These are phyloP conservation scores for Fregetta grallaria DNA, from an alignment of 2,113 vertebrate genomes.

Conservation along the genomic window DNA sequence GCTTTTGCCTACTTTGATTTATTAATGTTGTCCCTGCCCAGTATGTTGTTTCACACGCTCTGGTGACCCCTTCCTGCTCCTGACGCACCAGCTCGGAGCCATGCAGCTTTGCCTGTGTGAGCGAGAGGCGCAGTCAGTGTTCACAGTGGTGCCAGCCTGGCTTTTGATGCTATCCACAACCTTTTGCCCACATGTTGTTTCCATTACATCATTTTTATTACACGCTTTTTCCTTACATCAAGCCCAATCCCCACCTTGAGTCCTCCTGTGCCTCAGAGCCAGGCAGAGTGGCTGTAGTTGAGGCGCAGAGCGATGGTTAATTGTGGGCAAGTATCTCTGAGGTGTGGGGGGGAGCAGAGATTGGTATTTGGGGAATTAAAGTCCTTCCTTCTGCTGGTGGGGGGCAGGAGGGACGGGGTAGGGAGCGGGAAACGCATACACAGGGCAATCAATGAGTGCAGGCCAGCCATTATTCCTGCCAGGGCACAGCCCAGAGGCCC, in stretches of 20 bases:
- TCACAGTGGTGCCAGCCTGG: neutral
- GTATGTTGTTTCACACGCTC: neutral
- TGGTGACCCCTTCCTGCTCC: neutral
- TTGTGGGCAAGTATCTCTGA: neutral
- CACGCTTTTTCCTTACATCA: neutral
- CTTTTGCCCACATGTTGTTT: neutral
- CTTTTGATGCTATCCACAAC: neutral
- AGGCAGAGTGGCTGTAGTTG: neutral
- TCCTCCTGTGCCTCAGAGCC: neutral
- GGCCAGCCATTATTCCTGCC: neutral
- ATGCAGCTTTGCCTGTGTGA: neutral
- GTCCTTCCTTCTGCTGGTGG: neutral
- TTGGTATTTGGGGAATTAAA: neutral
- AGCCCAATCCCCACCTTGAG: neutral
- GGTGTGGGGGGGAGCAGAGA: neutral
- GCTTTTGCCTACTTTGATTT: neutral
- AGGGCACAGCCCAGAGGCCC: neutral
- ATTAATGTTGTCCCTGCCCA: neutral
- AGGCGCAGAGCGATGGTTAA: neutral
- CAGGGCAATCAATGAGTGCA: rapidly evolving
- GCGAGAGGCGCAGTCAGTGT: rapidly evolving
- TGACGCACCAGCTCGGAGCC: neutral
- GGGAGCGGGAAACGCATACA: neutral
- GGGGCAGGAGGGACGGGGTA: neutral
- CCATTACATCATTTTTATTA: slow-evolving; percentile 44